Conservation (phyloP, 2,797 vertebrate species). For the Sebastiscus tertius region DNA sequence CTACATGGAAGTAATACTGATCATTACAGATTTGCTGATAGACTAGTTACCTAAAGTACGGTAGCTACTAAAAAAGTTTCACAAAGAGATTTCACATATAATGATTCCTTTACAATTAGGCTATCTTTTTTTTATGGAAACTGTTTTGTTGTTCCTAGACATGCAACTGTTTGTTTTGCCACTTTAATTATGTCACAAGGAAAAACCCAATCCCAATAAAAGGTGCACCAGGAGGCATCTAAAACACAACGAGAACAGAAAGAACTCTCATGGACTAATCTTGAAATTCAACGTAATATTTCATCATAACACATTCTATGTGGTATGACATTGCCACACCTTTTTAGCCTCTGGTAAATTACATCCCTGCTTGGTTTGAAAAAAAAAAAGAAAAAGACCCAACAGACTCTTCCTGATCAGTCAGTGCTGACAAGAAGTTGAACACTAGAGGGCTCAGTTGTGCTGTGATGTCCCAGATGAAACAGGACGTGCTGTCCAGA, state of each 20-base stretch:
- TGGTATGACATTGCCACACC: neutral
- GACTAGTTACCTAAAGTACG: neutral
- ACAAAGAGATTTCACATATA: neutral
- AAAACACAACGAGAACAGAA: neutral
- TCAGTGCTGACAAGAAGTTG: neutral
- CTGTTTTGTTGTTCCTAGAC: neutral
- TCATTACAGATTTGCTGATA: neutral
- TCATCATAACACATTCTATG: neutral
- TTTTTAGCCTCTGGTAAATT: neutral
- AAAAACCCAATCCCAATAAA: neutral
- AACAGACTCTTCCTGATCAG: neutral
- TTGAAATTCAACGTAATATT: neutral
- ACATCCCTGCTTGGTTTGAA: neutral
- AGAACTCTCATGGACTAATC: neutral
- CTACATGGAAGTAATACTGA: neutral
- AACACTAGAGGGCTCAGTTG: constrained; percentile 75
- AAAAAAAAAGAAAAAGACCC: neutral
- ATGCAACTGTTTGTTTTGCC: neutral
- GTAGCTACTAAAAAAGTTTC: neutral
- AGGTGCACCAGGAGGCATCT: neutral
- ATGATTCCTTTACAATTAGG: neutral
- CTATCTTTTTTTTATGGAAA: neutral
- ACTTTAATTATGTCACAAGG: neutral
- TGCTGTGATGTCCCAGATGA: constrained; percentile 20
- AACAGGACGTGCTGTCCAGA: neutral